These are phyloP conservation scores for Leptatherina wallacei DNA, from an alignment of 2,797 vertebrate genomes.

Conservation along the genomic window DNA sequence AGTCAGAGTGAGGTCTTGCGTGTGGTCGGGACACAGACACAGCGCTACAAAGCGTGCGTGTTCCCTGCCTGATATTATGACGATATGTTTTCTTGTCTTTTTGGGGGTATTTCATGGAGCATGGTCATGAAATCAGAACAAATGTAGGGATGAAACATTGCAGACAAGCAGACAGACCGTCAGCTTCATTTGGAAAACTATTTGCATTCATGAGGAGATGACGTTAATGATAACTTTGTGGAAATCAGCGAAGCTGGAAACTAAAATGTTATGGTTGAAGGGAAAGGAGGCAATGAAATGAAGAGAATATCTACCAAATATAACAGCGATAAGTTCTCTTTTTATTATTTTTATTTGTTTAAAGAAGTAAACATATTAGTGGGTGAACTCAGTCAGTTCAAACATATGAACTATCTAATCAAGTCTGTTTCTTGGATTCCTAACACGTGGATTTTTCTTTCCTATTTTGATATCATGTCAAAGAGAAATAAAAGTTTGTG, in stretches of 20 bases:
- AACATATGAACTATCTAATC: slow-evolving; percentile 25
- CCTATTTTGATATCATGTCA: no score
- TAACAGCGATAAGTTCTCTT: background rate
- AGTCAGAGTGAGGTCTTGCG: slow-evolving; percentile 14
- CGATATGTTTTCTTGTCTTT: background rate
- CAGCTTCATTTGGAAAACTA: slow-evolving; percentile 10
- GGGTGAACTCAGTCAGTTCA: background rate
- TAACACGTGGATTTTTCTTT: background rate
- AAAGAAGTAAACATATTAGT: background rate
- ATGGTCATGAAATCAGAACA: slow-evolving; percentile 19
- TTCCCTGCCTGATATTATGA: slow-evolving; percentile 1
- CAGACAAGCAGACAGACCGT: background rate
- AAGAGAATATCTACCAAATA: slow-evolving; percentile 26
- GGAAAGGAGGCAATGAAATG: slow-evolving; percentile 23
- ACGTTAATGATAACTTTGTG: slow-evolving; percentile 23
- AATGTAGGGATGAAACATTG: slow-evolving; percentile 15
- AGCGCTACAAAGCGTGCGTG: background rate
- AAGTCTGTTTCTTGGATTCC: slow-evolving; percentile 8
- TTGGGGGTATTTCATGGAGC: background rate
- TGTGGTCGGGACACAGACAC: slow-evolving; percentile 15
- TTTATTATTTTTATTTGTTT: background rate
- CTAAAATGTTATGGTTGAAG: slow-evolving; percentile 22
- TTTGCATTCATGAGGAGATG: slow-evolving; percentile 28
- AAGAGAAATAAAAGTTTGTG: no score
- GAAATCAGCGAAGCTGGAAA: slow-evolving; percentile 25